phyloP scores from a whole-genome alignment of 2,797 vertebrate species.

The Okamejei kenojei region DNA sequence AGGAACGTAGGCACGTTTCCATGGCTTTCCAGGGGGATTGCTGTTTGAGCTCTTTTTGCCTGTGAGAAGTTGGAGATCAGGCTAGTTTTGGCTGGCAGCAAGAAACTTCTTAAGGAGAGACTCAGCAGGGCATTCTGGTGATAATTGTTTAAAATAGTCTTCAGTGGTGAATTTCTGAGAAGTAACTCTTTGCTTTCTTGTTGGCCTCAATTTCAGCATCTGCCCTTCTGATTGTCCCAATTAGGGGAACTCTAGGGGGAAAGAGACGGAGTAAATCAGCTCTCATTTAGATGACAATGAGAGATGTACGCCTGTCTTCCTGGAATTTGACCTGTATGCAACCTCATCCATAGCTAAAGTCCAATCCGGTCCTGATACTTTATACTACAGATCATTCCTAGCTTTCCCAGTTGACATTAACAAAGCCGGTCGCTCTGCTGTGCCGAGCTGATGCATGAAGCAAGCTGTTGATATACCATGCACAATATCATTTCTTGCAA shows the following conservation, averaged over 20 bases:
- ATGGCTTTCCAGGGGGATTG: neutral
- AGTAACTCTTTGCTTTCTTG: neutral
- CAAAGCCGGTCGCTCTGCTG: neutral
- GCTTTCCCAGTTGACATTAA: neutral
- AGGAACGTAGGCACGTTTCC: neutral
- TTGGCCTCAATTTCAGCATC: neutral
- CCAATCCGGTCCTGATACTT: neutral
- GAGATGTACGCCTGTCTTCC: neutral
- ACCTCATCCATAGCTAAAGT: neutral
- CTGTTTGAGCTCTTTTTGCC: neutral
- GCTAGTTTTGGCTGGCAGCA: constrained; percentile 4
- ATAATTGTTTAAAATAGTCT: neutral
- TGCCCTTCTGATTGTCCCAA: neutral
- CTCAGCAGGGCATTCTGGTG: too few species aligned
- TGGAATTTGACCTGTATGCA: neutral
- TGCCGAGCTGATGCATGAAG: neutral
- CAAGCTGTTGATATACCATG: too few species aligned
- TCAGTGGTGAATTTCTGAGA: neutral
- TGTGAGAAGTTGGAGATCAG: neutral
- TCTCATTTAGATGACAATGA: neutral
- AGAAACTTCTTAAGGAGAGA: neutral
- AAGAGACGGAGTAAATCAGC: too few species aligned
- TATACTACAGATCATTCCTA: neutral
- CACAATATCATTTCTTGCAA: neutral
- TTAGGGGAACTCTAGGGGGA: neutral